A percentile compares a stretch with the other conserved stretches of the same genome.
These are phyloP conservation scores for Cataglyphis cursor DNA, from an alignment of 2,888 invertebrate species.

Conservation along the genomic window DNA sequence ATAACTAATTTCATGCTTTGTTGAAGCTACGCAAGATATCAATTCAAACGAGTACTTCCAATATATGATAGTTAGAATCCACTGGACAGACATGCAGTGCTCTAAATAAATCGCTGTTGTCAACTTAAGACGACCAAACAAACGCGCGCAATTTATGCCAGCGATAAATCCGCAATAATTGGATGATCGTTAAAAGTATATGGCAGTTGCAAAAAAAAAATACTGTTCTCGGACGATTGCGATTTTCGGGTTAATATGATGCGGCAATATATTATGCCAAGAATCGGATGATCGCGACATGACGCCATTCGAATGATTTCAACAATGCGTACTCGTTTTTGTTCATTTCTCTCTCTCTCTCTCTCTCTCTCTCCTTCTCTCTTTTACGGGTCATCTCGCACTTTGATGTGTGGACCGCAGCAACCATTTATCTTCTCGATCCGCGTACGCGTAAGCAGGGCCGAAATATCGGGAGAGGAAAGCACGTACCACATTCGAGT, in stretches of 20 bases:
- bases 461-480: constrained; percentile 31
- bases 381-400: constrained; percentile 17
- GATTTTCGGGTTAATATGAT: constrained; percentile 44
- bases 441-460: constrained; percentile 13
- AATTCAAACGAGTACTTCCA: constrained; percentile 4
- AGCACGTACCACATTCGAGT: constrained; percentile 21
- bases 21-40: not conserved
- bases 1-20: constrained; percentile 17
- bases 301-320: constrained; percentile 53
- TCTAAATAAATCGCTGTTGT: constrained; percentile 43
- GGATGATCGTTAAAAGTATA: constrained; percentile 28
- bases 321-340: constrained; percentile 40
- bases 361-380: not conserved
- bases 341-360: not conserved
- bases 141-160: constrained; percentile 48
- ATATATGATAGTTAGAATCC: not conserved
- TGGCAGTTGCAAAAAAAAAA: not conserved
- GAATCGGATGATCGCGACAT: constrained; percentile 32
- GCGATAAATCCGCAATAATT: constrained; percentile 50
- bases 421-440: constrained; percentile 34
- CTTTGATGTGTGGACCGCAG: constrained; percentile 12
- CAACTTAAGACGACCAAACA: constrained; percentile 45
- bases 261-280: constrained; percentile 34
- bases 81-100: not conserved
- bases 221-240: constrained; percentile 30